These are phyloP conservation scores for Syritta pipiens DNA, from an alignment of 2,888 invertebrate species.

Conservation along the genomic window DNA sequence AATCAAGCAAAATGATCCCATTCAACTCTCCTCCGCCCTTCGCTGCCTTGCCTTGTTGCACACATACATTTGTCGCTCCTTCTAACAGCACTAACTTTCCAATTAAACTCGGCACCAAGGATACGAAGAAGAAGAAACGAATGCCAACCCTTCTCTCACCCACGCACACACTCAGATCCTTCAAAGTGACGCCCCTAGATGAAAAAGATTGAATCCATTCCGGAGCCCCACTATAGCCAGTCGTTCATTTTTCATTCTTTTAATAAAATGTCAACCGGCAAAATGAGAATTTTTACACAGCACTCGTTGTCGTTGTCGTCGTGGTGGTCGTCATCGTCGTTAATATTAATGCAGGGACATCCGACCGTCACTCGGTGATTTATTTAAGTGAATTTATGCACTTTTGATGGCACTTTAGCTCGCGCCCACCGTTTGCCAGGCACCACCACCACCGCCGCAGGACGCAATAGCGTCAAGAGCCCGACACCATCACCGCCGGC, in stretches of 20 bases:
- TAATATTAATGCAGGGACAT: conserved; percentile 58
- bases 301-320: no score
- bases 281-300: conserved; percentile 54
- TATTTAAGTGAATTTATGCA: conserved; percentile 58
- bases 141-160: neutral
- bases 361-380: conserved; percentile 49
- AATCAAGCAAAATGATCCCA: conserved; percentile 14
- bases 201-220: conserved; percentile 35
- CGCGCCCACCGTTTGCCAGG: neutral
- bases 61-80: conserved; percentile 1
- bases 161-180: neutral
- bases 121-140: neutral
- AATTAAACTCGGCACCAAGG: conserved; percentile 12
- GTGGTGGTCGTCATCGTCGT: no score
- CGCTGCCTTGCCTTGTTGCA: neutral
- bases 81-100: neutral
- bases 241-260: conserved; percentile 57
- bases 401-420: conserved; percentile 45
- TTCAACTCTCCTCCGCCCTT: no score
- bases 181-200: neutral
- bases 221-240: conserved; percentile 6
- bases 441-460: no score
- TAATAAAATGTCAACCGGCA: conserved; percentile 61
- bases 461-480: no score
- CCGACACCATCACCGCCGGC: conserved; percentile 1